Conservation (phyloP, 1,140 invertebrate genomes). For the Caenorhabditis latens region DNA sequence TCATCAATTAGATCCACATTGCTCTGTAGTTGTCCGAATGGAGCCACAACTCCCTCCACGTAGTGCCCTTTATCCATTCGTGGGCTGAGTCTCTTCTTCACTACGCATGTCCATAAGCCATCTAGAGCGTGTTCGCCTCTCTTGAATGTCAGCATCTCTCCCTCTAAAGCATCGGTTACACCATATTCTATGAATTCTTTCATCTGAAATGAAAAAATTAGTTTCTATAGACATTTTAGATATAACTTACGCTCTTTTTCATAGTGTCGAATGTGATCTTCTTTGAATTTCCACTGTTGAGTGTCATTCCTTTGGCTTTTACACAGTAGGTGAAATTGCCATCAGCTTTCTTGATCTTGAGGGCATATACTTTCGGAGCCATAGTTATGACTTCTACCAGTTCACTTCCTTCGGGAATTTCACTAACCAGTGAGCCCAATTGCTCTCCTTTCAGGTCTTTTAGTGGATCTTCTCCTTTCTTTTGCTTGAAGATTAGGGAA, state of each 20-base stretch:
- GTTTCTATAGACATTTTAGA: neutral
- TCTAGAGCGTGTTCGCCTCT: neutral
- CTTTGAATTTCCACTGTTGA: neutral
- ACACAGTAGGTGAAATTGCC: neutral
- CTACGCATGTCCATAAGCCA: neutral
- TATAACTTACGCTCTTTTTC: neutral
- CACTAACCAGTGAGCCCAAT: neutral
- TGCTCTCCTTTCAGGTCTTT: neutral
- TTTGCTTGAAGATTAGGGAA: neutral
- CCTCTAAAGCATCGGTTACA: neutral
- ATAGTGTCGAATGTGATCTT: neutral
- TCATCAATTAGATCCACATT: neutral
- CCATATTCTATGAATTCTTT: neutral
- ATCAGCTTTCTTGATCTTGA: neutral
- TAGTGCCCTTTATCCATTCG: neutral
- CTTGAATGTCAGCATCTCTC: neutral
- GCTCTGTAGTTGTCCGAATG: neutral
- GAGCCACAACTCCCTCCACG: neutral
- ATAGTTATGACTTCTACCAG: neutral
- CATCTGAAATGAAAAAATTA: neutral
- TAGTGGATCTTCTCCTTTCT: neutral
- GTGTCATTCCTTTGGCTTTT: neutral
- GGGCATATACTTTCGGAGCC: neutral
- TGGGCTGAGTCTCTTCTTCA: neutral
- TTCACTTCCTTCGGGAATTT: neutral